These are phyloP conservation scores for Monodelphis domestica DNA, from an alignment of 2,797 vertebrate genomes.

Conservation along the genomic window DNA sequence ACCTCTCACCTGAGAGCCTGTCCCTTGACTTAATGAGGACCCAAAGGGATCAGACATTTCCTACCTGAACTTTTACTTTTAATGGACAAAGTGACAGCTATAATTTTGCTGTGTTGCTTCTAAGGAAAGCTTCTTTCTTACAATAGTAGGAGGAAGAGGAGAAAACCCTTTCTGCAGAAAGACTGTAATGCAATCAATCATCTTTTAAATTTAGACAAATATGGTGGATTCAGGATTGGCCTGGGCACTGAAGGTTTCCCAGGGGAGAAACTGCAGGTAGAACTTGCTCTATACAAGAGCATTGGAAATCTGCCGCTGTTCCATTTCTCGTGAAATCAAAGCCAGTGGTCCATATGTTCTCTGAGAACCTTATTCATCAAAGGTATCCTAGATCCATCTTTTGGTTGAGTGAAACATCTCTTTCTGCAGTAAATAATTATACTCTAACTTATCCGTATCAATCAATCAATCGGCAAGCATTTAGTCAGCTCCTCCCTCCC, in stretches of 20 bases:
- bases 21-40: constrained; percentile 71
- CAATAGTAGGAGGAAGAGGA: constrained; percentile 3
- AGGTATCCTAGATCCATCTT: background rate
- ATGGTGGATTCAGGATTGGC: background rate
- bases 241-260: background rate
- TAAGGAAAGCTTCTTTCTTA: constrained; percentile 59
- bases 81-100: constrained; percentile 65
- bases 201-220: background rate
- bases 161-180: constrained; percentile 41
- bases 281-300: background rate
- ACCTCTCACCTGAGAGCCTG: constrained; percentile 51
- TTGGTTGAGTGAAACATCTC: constrained; percentile 39
- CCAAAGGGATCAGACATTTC: constrained; percentile 61
- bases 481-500: background rate
- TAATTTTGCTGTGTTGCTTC: constrained; percentile 67
- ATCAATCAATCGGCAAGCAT: background rate
- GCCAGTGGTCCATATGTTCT: background rate
- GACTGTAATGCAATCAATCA: background rate
- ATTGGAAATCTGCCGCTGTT: background rate
- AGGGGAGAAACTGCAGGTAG: background rate
- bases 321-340: background rate
- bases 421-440: constrained; percentile 7
- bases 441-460: background rate
- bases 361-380: background rate
- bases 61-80: constrained; percentile 63